Evolutionary conservation across 2,797 vertebrate species (phyloP).

Genomic region (Chelon labrosus): DNA sequence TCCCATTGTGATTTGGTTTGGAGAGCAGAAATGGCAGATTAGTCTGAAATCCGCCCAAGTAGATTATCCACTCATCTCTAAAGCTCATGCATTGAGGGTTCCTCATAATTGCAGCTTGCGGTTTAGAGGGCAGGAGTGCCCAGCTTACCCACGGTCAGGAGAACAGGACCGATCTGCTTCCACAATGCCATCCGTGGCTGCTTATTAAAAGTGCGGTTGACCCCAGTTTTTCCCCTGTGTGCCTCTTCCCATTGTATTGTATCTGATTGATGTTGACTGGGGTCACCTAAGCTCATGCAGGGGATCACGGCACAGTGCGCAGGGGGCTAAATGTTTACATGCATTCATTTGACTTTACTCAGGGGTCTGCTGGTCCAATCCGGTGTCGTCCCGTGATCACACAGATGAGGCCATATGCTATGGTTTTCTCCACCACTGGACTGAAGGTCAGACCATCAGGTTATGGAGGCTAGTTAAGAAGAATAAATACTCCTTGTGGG

Average conservation of each 20-base stretch:
- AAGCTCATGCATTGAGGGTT: constrained; percentile 82
- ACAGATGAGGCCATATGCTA: constrained; percentile 65
- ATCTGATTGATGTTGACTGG: constrained; percentile 84
- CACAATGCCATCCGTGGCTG: constrained; percentile 70
- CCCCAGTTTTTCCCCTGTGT: constrained; percentile 69
- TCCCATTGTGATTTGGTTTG: constrained; percentile 80
- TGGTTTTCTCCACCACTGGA: constrained; percentile 48
- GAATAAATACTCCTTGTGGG: constrained; percentile 52
- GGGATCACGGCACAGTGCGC: constrained; percentile 73
- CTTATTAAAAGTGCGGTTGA: constrained; percentile 80
- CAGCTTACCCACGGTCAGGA: constrained; percentile 67
- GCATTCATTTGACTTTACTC: constrained; percentile 83
- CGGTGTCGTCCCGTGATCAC: constrained; percentile 15
- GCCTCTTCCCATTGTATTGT: constrained; percentile 78
- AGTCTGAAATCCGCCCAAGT: constrained; percentile 80
- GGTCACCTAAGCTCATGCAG: constrained; percentile 80
- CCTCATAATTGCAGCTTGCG: constrained; percentile 78
- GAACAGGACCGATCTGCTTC: constrained; percentile 64
- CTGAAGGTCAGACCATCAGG: constrained; percentile 61
- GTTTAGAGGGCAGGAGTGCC: constrained; percentile 68
- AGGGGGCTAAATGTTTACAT: constrained; percentile 85
- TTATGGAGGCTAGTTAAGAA: constrained; percentile 60
- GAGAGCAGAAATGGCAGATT: constrained; percentile 83
- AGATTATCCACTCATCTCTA: constrained; percentile 87
- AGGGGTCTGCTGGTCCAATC: constrained; percentile 57